A percentile compares a stretch with the other conserved stretches of the same genome.
These are phyloP conservation scores for Molorchus minor DNA, from an alignment of 2,888 invertebrate species.

Conservation along the genomic window DNA sequence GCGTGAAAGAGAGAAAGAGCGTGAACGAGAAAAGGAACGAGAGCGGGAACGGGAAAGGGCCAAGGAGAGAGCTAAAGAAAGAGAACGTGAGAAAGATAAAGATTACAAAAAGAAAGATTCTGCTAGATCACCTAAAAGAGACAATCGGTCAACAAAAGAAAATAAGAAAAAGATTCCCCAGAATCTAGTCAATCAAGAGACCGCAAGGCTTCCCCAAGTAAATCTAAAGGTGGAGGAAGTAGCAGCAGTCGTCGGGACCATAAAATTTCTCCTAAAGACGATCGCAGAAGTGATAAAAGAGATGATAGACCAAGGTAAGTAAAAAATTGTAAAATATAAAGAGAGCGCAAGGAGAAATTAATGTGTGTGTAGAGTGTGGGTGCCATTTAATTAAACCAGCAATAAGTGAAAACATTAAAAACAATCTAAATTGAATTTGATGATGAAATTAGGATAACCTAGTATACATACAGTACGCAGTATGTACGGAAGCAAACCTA, in stretches of 20 bases:
- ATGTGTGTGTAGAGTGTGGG: too few relatives aligned
- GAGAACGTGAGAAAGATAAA: slow-evolving; percentile 53
- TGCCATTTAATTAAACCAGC: too few relatives aligned
- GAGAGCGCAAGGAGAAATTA: too few relatives aligned
- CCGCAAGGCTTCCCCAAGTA: slow-evolving; percentile 54
- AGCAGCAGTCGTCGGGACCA: slow-evolving; percentile 53
- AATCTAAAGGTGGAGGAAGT: slow-evolving; percentile 49
- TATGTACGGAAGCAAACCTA: too few relatives aligned
- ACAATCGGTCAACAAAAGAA: slow-evolving; percentile 52
- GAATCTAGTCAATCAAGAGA: slow-evolving; percentile 61
- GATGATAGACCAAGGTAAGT: slow-evolving; percentile 64
- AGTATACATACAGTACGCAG: too few relatives aligned
- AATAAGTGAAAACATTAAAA: too few relatives aligned
- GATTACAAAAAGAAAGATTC: slow-evolving; percentile 26
- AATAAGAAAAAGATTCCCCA: slow-evolving; percentile 59
- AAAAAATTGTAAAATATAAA: slow-evolving; percentile 56
- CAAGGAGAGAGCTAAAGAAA: slow-evolving; percentile 59
- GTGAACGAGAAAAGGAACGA: slow-evolving; percentile 58
- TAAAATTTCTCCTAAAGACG: slow-evolving; percentile 63
- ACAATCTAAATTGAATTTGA: too few relatives aligned
- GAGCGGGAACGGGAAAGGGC: slow-evolving; percentile 57
- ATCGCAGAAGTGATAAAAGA: slow-evolving; percentile 56
- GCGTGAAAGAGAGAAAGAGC: slow-evolving; percentile 56
- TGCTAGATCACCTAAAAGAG: slow-evolving; percentile 58
- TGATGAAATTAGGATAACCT: too few relatives aligned